Percentiles rank a stretch among this genome's conserved stretches.
Conservation (phyloP, 2,888 invertebrate species). For the Thysanoteuthis rhombus region DNA sequence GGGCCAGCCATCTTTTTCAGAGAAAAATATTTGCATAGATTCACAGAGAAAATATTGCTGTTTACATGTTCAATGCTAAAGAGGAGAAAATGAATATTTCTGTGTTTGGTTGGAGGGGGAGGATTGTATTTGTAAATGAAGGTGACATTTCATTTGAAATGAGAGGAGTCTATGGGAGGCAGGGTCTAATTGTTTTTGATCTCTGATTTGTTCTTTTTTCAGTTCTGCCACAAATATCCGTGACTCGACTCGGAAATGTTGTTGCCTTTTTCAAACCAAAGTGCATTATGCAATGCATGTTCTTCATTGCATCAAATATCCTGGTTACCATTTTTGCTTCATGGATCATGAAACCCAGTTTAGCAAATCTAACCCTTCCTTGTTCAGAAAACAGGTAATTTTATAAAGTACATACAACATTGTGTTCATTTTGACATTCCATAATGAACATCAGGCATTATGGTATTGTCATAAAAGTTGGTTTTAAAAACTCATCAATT, state of each 20-base stretch:
- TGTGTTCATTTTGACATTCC: not conserved
- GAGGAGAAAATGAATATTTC: too few species aligned
- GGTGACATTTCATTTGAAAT: too few species aligned
- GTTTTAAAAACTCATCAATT: not conserved
- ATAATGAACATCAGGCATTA: not conserved
- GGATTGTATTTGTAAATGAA: too few species aligned
- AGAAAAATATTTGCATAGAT: too few species aligned
- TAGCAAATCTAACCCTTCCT: not conserved
- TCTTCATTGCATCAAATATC: not conserved
- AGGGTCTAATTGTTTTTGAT: too few species aligned
- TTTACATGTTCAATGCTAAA: too few species aligned
- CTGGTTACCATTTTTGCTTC: conserved; percentile 14
- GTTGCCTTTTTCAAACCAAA: not conserved
- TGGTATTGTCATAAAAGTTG: not conserved
- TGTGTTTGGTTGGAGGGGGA: too few species aligned
- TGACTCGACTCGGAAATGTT: conserved; percentile 13
- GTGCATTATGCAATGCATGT: not conserved
- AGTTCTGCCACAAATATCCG: conserved; percentile 20
- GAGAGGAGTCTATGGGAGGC: too few species aligned
- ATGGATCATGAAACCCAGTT: conserved; percentile 14
- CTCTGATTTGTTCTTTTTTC: not conserved
- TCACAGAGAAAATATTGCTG: too few species aligned
- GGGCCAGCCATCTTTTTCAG: too few species aligned
- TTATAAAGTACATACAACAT: not conserved
- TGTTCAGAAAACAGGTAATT: conserved; percentile 22